These are phyloP conservation scores for Amazona finschi DNA, from an alignment of 2,797 vertebrate genomes.

Conservation along the genomic window DNA sequence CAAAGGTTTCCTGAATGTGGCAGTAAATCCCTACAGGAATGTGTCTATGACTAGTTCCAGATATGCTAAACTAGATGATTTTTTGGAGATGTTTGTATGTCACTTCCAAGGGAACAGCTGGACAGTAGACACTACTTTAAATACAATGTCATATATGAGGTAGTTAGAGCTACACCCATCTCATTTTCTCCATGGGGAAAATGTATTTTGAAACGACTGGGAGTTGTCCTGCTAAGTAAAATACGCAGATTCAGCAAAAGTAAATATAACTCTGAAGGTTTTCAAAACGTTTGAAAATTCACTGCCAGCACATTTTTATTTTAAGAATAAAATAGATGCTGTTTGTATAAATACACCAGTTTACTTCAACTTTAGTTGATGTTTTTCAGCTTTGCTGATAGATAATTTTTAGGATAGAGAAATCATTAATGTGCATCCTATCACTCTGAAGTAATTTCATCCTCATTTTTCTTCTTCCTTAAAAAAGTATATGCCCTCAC, in stretches of 20 bases:
- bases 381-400: background rate
- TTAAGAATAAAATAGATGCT: background rate
- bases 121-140: background rate
- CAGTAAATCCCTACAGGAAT: background rate
- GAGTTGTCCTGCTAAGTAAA: background rate
- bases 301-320: background rate
- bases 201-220: background rate
- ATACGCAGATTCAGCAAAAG: background rate
- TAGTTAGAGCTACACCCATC: background rate
- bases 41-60: background rate
- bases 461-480: background rate
- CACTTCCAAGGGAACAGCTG: background rate
- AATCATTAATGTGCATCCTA: background rate
- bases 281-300: background rate
- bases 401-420: background rate
- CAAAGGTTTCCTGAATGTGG: background rate
- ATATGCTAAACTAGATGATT: background rate
- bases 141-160: background rate
- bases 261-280: background rate
- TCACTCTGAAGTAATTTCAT: background rate
- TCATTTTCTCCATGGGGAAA: background rate
- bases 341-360: background rate
- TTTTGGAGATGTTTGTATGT: background rate
- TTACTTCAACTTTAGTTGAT: background rate
- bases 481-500: background rate